Evolutionary conservation across 1,140 invertebrate genomes (phyloP).

Genomic region (Drosophila nigrodunni): DNA sequence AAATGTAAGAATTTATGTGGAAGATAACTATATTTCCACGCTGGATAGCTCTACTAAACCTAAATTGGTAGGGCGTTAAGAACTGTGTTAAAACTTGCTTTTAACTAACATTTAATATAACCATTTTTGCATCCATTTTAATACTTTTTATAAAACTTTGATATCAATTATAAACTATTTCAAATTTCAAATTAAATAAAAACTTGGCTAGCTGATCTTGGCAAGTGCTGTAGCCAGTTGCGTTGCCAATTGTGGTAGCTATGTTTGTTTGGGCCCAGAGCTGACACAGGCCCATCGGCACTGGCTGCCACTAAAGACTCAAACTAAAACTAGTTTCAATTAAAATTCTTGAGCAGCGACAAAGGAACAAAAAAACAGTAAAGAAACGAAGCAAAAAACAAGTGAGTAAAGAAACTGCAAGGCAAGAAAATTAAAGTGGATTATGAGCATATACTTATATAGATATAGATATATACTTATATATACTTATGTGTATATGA

Average conservation of each 20-base stretch:
- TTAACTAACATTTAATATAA: too few relatives aligned
- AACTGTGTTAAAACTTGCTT: too few relatives aligned
- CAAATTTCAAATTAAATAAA: too few relatives aligned
- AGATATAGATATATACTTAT: slow-evolving; percentile 33
- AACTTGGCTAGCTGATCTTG: too few relatives aligned
- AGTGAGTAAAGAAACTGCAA: slow-evolving; percentile 52
- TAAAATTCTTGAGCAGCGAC: slow-evolving; percentile 72
- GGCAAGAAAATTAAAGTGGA: slow-evolving; percentile 80
- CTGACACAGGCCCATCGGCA: slow-evolving; percentile 63
- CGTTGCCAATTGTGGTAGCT: slow-evolving; percentile 33
- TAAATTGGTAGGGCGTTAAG: too few relatives aligned
- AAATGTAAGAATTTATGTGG: too few relatives aligned
- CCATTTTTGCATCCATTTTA: too few relatives aligned
- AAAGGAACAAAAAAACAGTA: slow-evolving; percentile 48
- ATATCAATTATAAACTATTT: too few relatives aligned
- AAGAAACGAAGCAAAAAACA: slow-evolving; percentile 36
- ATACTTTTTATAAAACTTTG: too few relatives aligned
- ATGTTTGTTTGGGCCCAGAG: slow-evolving; percentile 30
- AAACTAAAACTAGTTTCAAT: slow-evolving; percentile 76
- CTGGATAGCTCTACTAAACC: too few relatives aligned
- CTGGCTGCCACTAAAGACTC: slow-evolving; percentile 22
- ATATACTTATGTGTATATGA: slow-evolving; percentile 17
- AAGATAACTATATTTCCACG: too few relatives aligned
- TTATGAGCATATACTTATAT: slow-evolving; percentile 60
- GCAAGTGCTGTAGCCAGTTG: slow-evolving; percentile 21